Base-by-base conservation (phyloP, 2,888 invertebrate genomes). In the Agrochola macilenta region DNA sequence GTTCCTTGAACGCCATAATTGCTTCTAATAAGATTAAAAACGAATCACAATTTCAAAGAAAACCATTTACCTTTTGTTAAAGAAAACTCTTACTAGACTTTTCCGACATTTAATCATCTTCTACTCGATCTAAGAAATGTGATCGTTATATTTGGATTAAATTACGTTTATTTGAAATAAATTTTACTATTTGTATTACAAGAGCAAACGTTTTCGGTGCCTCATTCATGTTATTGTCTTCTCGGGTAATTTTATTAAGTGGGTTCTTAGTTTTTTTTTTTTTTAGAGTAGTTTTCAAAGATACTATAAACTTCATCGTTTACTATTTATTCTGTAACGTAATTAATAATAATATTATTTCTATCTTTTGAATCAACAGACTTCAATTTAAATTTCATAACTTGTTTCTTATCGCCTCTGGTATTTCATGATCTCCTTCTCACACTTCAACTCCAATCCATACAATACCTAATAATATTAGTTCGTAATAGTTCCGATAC, bases 381-480 rank as follows among this genome's bases (percentile, higher is more conserved):
- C 46, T 17, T 23, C 3, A 35, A n/a, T 46, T 61, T n/a, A 0
- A 63, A 70, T 72, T 14, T 5, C 11, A 49, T 20, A 17, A 17
- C 5, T 0, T 23, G 11, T 39, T 11, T 5, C 11, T 49, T 46
- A 69, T 52, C 23, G 7, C 75, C 66, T 68, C 14, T 0, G 9
- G 26, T 63, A 66, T 54, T 64, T 64, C 20, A 7, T 39, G 14
- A 64, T 64, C 61, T 3, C 54, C 20, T 57, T 57, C 57, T n/a
- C 5, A 63, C n/a, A 43, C 14, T 35, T 49, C 35, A 35, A 35
- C 35, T 35, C 39, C 66, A 61, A 57, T 58, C 46, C 49, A 64
- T 74, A 72, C 73, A 78, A 83, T 79, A 76, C 65, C 63, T 78
- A 79, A 71, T 80, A 81, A 75, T 81, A 79, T 86, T 81, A 70